A percentile compares a stretch with the other conserved stretches of the same genome.
These are phyloP conservation scores for Caenorhabditis sp. DNA, from an alignment of 2,888 invertebrate species.

Conservation along the genomic window DNA sequence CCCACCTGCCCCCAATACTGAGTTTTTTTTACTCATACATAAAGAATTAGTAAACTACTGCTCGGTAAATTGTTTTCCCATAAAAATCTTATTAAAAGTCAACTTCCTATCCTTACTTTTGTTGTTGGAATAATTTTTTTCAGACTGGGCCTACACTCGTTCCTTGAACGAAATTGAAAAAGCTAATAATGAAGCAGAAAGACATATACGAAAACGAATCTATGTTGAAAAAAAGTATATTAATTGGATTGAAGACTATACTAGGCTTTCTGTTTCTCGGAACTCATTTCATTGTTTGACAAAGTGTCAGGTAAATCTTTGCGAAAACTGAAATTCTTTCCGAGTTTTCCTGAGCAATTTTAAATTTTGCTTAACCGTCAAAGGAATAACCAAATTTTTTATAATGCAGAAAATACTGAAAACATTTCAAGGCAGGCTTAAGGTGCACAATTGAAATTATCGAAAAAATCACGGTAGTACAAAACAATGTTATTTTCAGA, in stretches of 20 bases:
- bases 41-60: too few species aligned
- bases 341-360: neutral
- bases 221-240: conserved; percentile 32
- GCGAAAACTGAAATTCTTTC: too few species aligned
- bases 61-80: neutral
- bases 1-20: too few species aligned
- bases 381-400: neutral
- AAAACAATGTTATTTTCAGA: too few species aligned
- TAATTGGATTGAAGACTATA: conserved; percentile 50
- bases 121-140: too few species aligned
- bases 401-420: too few species aligned
- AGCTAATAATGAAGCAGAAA: conserved; percentile 43
- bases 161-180: conserved; percentile 61
- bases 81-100: neutral
- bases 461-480: too few species aligned
- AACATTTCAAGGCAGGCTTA: too few species aligned
- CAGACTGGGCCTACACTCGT: conserved; percentile 65
- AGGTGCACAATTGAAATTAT: too few species aligned
- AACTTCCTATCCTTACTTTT: too few species aligned
- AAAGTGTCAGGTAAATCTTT: conserved; percentile 57
- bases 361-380: neutral
- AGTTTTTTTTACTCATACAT: too few species aligned
- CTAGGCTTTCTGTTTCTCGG: conserved; percentile 20
- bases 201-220: conserved; percentile 33
- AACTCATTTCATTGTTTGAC: conserved; percentile 26